Base-by-base conservation (phyloP, 1,140 invertebrate genomes). In the Drosophila obscura region DNA sequence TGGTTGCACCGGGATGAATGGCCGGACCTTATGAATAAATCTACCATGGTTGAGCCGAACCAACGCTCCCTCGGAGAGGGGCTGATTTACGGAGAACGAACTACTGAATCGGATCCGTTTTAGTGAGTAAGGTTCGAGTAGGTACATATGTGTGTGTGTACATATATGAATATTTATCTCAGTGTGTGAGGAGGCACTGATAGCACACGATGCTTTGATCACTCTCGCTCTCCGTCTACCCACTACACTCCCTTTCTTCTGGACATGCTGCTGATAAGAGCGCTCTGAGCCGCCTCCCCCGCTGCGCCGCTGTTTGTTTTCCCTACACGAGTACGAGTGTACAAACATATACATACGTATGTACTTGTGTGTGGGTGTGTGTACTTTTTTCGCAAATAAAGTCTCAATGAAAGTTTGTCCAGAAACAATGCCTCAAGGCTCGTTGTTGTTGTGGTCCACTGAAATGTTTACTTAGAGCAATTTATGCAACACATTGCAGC, bases 341-440 rank as follows among this genome's bases (percentile, higher is more conserved):
- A 39, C 35, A 7, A 4, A 2, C 8, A 11, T 9, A 3, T 9
- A 0, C 9, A 35, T 35, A 0, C 9, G 11, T 35, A 57, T 73
- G 52, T 46, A 9, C 28, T 8, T 9, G 8, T 31, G 31, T 31
- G 3, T 24, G 22, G 2, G 63, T 51, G 39, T 69, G 41, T 72
- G 59, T 77, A 62, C 60, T 56, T 61, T 72, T 81, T 74, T 78
- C 77, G 82, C 82, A 65, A 76, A 82, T 67, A 87, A 77, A 82
- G 82, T 50, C 83, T 85, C 82, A 85, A 85, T 85, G 82, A 87
- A 85, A 87, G 78, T 85, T 85, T 82, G 65, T 78, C 59, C 66
- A 87, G 69, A 72, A 82, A 88, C 78, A 87, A 82, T 72, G 78
- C 49, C 66, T 73, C 82, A 85, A 85, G 82, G 83, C 83, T 61